Evolutionary conservation across 2,888 invertebrate genomes (phyloP).

Genomic region (Dryocosmus kuriphilus): DNA sequence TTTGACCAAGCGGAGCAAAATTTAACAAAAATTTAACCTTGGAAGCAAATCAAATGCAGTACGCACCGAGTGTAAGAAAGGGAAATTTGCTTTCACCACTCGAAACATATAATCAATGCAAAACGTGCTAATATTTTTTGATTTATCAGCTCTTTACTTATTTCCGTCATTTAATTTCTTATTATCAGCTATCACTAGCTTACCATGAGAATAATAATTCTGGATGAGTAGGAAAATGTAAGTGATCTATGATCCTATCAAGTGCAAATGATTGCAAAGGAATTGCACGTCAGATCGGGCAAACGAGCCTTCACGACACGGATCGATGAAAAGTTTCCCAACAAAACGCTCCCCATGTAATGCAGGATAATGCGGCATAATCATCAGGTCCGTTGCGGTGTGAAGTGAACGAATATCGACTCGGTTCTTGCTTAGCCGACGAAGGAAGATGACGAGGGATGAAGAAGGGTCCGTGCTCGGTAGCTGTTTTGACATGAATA

Average conservation of each 20-base stretch:
- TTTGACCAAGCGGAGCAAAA: slow-evolving; percentile 50
- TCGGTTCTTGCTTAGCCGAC: slow-evolving; percentile 7
- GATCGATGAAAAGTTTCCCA: slow-evolving; percentile 19
- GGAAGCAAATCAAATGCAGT: not conserved
- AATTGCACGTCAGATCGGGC: not conserved
- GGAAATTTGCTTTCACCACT: no score
- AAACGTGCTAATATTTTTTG: no score
- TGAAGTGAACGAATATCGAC: not conserved
- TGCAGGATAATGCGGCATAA: slow-evolving; percentile 15
- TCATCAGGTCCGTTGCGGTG: not conserved
- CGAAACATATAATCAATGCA: no score
- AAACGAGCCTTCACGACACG: slow-evolving; percentile 11
- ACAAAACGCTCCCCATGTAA: not conserved
- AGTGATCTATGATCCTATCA: not conserved
- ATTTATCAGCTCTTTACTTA: not conserved
- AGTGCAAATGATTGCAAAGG: not conserved
- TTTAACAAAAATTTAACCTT: slow-evolving; percentile 45
- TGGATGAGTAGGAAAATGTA: not conserved
- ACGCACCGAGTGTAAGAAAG: not conserved
- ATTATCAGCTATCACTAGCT: no score
- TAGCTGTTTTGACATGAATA: slow-evolving; percentile 73
- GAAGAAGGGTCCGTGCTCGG: slow-evolving; percentile 8
- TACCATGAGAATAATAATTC: not conserved
- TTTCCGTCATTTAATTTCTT: not conserved
- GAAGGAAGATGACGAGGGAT: slow-evolving; percentile 13